These are phyloP conservation scores for Paratilapia polleni DNA, from an alignment of 2,113 vertebrate species.

Conservation along the genomic window DNA sequence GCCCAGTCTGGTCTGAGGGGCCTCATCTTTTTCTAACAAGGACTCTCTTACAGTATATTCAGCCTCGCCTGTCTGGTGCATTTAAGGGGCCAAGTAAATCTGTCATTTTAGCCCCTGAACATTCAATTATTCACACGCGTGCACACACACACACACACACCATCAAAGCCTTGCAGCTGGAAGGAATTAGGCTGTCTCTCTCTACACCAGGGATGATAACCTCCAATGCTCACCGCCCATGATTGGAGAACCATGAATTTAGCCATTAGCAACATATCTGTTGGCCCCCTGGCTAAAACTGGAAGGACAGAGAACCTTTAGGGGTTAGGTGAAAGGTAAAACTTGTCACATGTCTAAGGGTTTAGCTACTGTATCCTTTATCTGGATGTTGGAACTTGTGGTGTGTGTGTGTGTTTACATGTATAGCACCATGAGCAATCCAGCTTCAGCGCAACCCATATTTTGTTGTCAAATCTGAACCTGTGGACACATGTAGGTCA, in stretches of 20 bases:
- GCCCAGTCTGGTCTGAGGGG: conserved; percentile 45
- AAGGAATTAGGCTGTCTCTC: conserved; percentile 80
- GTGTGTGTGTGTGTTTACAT: background rate
- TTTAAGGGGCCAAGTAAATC: conserved; percentile 82
- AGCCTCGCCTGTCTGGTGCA: conserved; percentile 74
- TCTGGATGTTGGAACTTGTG: background rate
- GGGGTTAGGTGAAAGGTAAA: conserved; percentile 59
- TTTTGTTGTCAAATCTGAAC: conserved; percentile 33
- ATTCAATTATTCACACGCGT: conserved; percentile 40
- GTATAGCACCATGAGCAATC: background rate
- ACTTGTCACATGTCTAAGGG: conserved; percentile 38
- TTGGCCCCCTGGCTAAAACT: conserved; percentile 56
- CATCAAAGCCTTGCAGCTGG: conserved; percentile 73
- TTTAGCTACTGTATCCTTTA: conserved; percentile 55
- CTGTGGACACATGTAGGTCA: background rate
- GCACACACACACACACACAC: conserved; percentile 22
- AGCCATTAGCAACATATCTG: conserved; percentile 73
- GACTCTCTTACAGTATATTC: conserved; percentile 75
- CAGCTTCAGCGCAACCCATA: background rate
- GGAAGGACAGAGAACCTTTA: conserved; percentile 64
- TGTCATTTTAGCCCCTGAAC: conserved; percentile 77
- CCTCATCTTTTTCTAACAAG: conserved; percentile 74
- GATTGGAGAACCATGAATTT: conserved; percentile 71
- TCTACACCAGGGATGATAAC: conserved; percentile 71
- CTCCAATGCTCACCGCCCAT: conserved; percentile 56